Evolutionary conservation across 2,797 vertebrate species (phyloP), one percentile per base, ranked within the genome.

Genomic region (Semotilus atromaculatus): DNA sequence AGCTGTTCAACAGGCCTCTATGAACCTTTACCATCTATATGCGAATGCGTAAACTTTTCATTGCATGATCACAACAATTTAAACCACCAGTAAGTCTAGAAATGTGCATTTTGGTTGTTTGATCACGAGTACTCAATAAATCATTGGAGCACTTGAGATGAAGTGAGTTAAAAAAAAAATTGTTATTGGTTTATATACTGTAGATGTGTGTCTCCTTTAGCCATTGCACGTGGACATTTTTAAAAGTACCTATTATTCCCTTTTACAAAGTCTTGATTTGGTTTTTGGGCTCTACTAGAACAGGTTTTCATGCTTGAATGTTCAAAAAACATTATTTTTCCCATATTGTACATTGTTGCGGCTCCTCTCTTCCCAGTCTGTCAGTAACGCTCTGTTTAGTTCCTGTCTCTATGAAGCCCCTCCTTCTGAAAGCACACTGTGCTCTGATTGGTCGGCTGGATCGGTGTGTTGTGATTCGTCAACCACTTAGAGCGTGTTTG

Each of bases 1-100:
- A 78, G 74, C 74, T 84, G 74, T 78, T 77, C 60, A 4, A 38
- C 43, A 36, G 60, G 29, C 16, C 10, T 14, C 23, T 36, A 6
- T 83, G 31, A 83, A 38, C 31, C 31, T 34, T 77, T 66, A 70
- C 62, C 45, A n/a, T 58, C n/a, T 36, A 72, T 58, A 64, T 67
- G 43, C 9, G 0, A 31, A 62, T 40, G 18, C n/a, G 7, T 31
- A 3, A 29, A 77, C 55, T 18, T 5, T 60, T 10, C 34, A 26
- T 10, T 3, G 23, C 74, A 48, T 48, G 45, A 26, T 40, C 36
- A 6, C 74, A 76, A 19, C 48, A 18, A 1, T 76, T 26, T 26
- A 77, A 64, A 62, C 55, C 16, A 77, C 34, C 36, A 43, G 58
- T 11, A 77, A 6, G 36, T 19, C 53, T 38, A 26, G 34, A 58